Evolutionary conservation across 2,113 vertebrate species (phyloP).

Genomic region (Notechis scutatus): DNA sequence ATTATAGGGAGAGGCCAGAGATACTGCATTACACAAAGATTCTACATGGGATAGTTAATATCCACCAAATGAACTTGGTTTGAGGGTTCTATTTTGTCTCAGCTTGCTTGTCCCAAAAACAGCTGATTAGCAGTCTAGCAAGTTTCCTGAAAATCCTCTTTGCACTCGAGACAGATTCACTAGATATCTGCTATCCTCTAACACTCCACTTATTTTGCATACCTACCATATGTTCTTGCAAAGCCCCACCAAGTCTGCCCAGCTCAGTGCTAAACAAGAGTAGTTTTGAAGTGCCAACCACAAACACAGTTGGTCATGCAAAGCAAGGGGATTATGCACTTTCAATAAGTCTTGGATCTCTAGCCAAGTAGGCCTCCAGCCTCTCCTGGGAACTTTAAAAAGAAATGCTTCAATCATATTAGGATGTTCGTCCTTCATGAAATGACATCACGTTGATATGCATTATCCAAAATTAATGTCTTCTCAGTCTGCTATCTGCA

Average conservation of each 20-base stretch:
- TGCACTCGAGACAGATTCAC: background rate
- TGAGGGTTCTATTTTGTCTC: background rate
- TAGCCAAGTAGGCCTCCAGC: conserved; percentile 1
- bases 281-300: background rate
- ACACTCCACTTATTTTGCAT: background rate
- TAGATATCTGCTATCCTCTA: background rate
- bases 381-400: background rate
- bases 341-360: background rate
- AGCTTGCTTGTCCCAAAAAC: background rate
- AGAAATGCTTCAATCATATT: background rate
- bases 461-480: background rate
- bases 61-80: background rate
- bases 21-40: background rate
- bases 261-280: background rate
- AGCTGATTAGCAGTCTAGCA: background rate
- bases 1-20: background rate
- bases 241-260: background rate
- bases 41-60: background rate
- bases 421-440: background rate
- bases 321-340: background rate
- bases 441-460: background rate
- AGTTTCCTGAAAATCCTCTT: background rate
- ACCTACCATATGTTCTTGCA: background rate
- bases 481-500: background rate
- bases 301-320: background rate